Conservation (phyloP, 2,797 vertebrate species). For the Buceros bicornis region DNA sequence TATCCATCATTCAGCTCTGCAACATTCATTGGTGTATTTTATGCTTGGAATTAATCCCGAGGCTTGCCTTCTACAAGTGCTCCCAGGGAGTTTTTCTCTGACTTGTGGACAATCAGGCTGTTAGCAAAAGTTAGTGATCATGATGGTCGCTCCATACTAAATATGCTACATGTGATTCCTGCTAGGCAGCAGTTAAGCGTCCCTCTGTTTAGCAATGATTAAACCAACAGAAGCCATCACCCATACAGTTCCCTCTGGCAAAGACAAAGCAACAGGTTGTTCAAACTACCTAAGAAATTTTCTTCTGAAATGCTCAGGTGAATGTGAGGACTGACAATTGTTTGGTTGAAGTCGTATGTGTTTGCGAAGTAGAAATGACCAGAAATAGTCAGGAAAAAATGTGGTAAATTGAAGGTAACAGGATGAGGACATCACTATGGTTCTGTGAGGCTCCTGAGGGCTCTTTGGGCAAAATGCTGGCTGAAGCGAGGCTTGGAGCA, state of each 20-base stretch:
- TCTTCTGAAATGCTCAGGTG: background rate
- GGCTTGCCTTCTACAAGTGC: background rate
- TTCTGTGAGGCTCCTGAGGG: background rate
- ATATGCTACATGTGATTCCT: background rate
- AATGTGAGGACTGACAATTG: background rate
- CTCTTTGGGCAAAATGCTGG: background rate
- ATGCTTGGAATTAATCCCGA: background rate
- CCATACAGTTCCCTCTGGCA: background rate
- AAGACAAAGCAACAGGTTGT: background rate
- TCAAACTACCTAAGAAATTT: background rate
- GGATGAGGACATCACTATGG: background rate
- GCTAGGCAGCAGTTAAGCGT: background rate
- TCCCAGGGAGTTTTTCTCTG: background rate
- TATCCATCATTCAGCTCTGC: background rate
- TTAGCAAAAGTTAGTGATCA: background rate
- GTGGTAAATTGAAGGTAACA: background rate
- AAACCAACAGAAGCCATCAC: background rate
- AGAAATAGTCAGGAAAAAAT: background rate
- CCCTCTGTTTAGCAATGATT: background rate
- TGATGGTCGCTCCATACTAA: background rate
- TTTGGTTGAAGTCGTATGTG: background rate
- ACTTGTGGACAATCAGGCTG: background rate
- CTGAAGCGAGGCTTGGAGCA: background rate
- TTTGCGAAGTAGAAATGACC: background rate
- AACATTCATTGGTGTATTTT: background rate